Conservation (phyloP, 2,797 vertebrate genomes). For the Ptychobarbus kaznakovi region DNA sequence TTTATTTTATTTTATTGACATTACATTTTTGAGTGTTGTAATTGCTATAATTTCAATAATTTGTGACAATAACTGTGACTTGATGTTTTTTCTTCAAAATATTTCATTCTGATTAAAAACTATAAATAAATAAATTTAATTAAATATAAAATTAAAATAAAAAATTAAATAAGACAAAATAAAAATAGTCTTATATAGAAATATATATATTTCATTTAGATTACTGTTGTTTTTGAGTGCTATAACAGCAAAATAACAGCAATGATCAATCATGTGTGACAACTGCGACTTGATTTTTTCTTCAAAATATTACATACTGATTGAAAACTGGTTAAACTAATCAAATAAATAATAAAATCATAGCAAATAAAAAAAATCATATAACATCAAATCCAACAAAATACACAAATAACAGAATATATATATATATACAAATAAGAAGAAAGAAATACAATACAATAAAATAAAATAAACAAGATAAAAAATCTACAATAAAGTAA, state of each 20-base stretch:
- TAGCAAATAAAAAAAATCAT: background rate
- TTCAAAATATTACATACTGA: background rate
- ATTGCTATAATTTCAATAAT: background rate
- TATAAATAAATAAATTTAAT: background rate
- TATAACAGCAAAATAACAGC: background rate
- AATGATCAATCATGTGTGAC: background rate
- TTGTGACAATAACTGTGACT: background rate
- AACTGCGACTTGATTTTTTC: background rate
- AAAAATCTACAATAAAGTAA: background rate
- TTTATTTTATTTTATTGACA: background rate
- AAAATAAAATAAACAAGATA: background rate
- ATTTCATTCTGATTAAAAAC: background rate
- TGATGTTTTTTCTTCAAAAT: background rate
- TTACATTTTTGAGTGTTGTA: background rate
- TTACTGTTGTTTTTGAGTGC: background rate
- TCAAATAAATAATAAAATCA: background rate
- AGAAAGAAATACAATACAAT: background rate
- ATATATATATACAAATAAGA: too few relatives aligned
- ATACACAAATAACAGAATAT: too few relatives aligned
- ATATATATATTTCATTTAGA: background rate
- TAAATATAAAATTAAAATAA: background rate
- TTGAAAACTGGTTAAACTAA: too few relatives aligned
- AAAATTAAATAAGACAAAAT: background rate
- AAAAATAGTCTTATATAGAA: background rate
- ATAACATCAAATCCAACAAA: background rate